Evolutionary conservation across 2,113 vertebrate species (phyloP).

Genomic region (Oplegnathus fasciatus): DNA sequence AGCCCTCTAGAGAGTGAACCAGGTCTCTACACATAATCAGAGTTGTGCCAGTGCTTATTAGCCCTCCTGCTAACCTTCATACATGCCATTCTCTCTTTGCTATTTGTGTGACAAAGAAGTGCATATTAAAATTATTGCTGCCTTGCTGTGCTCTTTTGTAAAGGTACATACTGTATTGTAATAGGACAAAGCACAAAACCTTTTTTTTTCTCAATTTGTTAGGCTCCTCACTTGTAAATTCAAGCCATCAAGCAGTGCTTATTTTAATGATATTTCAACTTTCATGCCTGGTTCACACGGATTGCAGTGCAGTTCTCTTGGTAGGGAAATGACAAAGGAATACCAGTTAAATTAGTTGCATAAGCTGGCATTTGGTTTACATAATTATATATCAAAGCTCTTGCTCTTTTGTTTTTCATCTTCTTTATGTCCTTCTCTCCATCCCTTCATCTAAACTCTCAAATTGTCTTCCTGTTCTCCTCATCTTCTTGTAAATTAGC

Average conservation of each 20-base stretch:
- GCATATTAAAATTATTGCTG: neutral
- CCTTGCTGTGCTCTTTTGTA: neutral
- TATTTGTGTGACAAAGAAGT: neutral
- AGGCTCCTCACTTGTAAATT: neutral
- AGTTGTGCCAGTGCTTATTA: constrained; percentile 48
- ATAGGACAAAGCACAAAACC: neutral
- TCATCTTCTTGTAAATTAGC: neutral
- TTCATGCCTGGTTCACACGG: too few relatives aligned
- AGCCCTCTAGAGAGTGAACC: constrained; percentile 40
- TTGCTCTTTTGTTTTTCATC: neutral
- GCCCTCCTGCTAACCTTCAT: constrained; percentile 42
- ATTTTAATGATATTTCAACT: neutral
- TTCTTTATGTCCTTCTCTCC: neutral
- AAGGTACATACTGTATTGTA: neutral
- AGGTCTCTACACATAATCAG: constrained; percentile 35
- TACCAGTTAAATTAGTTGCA: neutral
- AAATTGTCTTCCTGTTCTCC: neutral
- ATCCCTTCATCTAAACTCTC: constrained; percentile 2
- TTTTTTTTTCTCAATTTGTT: neutral
- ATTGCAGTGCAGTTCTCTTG: neutral
- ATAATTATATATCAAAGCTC: constrained; percentile 16
- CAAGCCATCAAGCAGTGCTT: neutral
- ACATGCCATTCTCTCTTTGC: neutral
- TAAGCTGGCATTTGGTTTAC: constrained; percentile 13
- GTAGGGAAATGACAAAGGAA: neutral